Evolutionary conservation across 1,140 invertebrate genomes (phyloP).

Genomic region (Apis dorsata): DNA sequence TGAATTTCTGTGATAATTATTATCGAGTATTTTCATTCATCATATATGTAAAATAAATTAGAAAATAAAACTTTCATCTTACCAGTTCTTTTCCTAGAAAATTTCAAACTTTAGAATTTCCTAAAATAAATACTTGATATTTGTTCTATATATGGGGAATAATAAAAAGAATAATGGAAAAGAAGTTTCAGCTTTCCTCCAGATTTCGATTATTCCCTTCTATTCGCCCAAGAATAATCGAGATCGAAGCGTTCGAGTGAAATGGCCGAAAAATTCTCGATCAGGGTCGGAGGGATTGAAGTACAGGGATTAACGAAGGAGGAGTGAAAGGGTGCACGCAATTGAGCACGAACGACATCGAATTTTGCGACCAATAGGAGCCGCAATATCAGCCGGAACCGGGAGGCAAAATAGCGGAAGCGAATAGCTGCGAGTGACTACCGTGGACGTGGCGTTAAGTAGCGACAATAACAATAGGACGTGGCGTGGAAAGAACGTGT

Average conservation of each 20-base stretch:
- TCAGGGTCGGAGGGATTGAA: not conserved
- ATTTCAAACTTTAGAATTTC: not conserved
- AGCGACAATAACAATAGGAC: slow-evolving; percentile 51
- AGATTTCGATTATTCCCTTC: not conserved
- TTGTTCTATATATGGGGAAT: not conserved
- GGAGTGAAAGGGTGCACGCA: slow-evolving; percentile 3
- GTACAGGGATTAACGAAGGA: slow-evolving; percentile 7
- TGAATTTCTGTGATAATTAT: no score
- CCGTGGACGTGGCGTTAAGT: slow-evolving; percentile 41
- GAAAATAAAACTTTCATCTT: no score
- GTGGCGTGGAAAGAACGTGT: slow-evolving; percentile 40
- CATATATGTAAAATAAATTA: no score
- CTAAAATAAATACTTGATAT: not conserved
- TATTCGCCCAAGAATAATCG: no score
- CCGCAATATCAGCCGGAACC: slow-evolving; percentile 20
- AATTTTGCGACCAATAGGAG: slow-evolving; percentile 42
- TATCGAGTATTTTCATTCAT: no score
- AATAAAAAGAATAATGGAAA: not conserved
- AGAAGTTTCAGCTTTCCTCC: not conserved
- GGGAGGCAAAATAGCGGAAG: slow-evolving; percentile 38
- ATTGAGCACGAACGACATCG: slow-evolving; percentile 22
- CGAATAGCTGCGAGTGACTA: slow-evolving; percentile 22
- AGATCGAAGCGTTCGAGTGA: not conserved
- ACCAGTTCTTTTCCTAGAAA: no score
- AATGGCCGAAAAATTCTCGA: not conserved